Evolutionary conservation across 2,113 vertebrate species (phyloP).

Genomic region (Aegotheles bennettii): DNA sequence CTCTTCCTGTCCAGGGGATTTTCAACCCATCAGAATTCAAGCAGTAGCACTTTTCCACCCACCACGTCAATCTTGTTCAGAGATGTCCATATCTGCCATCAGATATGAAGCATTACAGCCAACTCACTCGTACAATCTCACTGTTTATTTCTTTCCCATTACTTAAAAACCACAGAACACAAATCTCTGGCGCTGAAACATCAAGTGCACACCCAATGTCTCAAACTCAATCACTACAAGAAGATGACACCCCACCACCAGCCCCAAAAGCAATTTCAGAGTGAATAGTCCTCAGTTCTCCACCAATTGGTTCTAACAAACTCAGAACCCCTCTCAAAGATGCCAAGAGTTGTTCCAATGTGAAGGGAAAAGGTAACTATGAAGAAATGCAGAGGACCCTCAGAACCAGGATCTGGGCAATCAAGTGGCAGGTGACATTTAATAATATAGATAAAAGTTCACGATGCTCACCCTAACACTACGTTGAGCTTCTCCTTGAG

Average conservation of each 20-base stretch:
- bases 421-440: background rate
- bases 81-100: background rate
- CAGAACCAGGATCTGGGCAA: background rate
- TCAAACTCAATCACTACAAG: background rate
- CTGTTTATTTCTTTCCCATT: background rate
- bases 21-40: background rate
- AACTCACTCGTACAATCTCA: rapidly evolving
- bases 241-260: too few species aligned
- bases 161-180: background rate
- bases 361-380: background rate
- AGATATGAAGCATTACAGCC: background rate
- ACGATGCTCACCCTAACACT: rapidly evolving
- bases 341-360: background rate
- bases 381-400: background rate
- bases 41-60: background rate
- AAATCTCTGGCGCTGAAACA: background rate
- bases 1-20: background rate
- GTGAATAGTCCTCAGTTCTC: background rate
- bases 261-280: background rate
- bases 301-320: background rate
- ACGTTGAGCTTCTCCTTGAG: rapidly evolving
- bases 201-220: background rate
- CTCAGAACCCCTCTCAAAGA: background rate
- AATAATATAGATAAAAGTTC: background rate
- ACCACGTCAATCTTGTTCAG: background rate